Conservation (phyloP, 2,888 invertebrate genomes). For the Trileptium ribeirensis region DNA sequence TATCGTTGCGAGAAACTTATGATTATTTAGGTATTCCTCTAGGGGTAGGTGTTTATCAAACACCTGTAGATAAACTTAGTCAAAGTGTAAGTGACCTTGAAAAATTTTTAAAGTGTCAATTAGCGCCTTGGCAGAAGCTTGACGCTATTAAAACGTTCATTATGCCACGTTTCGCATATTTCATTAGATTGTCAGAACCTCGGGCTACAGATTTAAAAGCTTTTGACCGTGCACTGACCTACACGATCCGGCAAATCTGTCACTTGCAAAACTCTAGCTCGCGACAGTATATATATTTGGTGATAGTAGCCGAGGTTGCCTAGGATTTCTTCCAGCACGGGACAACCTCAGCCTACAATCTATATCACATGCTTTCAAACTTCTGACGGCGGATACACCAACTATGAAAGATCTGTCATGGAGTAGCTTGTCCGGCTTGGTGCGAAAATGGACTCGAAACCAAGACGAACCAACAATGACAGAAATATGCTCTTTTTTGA, state of each 20-base stretch:
- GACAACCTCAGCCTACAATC: conserved; percentile 29
- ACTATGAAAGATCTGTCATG: no score
- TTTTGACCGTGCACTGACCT: no score
- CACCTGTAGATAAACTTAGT: background rate
- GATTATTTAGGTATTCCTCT: background rate
- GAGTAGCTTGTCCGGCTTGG: no score
- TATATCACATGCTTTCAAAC: background rate
- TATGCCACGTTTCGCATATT: conserved; percentile 15
- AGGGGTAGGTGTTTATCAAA: background rate
- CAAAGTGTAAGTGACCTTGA: conserved; percentile 17
- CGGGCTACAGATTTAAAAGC: no score
- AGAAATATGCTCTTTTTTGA: no score
- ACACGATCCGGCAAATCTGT: no score
- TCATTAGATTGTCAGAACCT: conserved; percentile 9
- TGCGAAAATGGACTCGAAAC: no score
- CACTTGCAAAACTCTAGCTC: no score
- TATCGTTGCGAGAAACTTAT: background rate
- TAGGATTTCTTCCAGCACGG: conserved; percentile 24
- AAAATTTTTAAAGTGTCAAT: conserved; percentile 26
- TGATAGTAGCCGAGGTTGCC: no score
- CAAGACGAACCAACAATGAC: no score
- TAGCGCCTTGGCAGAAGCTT: conserved; percentile 41
- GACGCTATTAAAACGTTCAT: conserved; percentile 39
- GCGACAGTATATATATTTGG: no score
- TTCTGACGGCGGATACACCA: no score